These are phyloP conservation scores for Tinea trinotella DNA, from an alignment of 2,888 invertebrate genomes.

Conservation along the genomic window DNA sequence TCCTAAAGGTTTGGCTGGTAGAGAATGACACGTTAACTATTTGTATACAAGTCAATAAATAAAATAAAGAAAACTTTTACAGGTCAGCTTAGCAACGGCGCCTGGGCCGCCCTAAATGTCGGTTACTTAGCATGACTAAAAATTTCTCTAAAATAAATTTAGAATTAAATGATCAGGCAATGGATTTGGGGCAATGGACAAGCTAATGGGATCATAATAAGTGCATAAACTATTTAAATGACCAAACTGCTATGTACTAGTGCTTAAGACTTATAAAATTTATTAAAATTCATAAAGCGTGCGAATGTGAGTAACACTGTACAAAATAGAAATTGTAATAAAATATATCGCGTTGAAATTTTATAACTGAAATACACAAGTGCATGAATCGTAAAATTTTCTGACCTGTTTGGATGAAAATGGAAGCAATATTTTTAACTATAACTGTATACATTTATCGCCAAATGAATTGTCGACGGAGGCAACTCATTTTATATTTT, in stretches of 20 bases:
- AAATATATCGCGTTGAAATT: slow-evolving; percentile 54
- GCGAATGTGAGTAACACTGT: slow-evolving; percentile 50
- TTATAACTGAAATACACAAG: slow-evolving; percentile 49
- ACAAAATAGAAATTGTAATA: slow-evolving; percentile 40
- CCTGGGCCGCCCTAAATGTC: too few species aligned
- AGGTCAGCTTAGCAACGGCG: too few species aligned
- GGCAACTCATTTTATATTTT: not conserved
- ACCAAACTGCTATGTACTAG: not conserved
- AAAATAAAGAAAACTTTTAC: too few species aligned
- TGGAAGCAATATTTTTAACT: slow-evolving; percentile 10
- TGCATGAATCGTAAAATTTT: slow-evolving; percentile 44
- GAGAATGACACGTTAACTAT: too few species aligned
- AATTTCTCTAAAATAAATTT: too few species aligned
- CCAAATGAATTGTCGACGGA: slow-evolving; percentile 6
- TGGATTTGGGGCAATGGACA: too few species aligned
- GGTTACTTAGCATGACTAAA: too few species aligned
- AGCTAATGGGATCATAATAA: too few species aligned
- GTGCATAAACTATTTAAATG: not conserved
- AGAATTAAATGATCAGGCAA: too few species aligned
- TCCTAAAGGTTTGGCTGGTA: too few species aligned
- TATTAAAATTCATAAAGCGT: slow-evolving; percentile 57
- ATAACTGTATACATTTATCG: not conserved
- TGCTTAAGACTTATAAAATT: not conserved
- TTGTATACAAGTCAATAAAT: too few species aligned
- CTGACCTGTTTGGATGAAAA: slow-evolving; percentile 12